These are phyloP conservation scores for Acrobasis suavella DNA, from an alignment of 2,888 invertebrate species.

Conservation along the genomic window DNA sequence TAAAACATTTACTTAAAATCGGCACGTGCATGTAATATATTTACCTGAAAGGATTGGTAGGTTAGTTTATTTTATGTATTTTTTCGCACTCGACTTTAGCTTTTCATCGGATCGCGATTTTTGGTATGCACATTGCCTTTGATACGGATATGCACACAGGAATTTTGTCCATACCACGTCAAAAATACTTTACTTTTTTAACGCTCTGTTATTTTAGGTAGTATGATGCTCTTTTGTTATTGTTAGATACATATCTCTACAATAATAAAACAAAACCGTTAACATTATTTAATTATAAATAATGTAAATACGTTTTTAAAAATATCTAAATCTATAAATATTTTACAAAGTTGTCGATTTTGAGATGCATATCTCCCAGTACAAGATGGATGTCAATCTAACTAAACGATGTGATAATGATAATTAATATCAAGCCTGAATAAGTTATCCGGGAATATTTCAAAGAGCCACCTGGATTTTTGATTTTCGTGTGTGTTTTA, in stretches of 20 bases:
- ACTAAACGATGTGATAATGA: no score
- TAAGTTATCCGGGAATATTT: no score
- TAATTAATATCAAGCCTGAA: no score
- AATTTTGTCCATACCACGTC: constrained; percentile 16
- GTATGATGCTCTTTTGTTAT: not conserved
- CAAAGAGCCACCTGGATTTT: no score
- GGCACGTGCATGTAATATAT: no score
- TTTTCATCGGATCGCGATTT: constrained; percentile 14
- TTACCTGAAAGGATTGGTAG: not conserved
- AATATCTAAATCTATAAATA: no score
- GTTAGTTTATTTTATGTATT: constrained; percentile 2
- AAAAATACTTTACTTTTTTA: constrained; percentile 6
- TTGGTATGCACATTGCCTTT: constrained; percentile 12
- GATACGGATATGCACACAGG: constrained; percentile 20
- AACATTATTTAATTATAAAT: no score
- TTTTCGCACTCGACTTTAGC: not conserved
- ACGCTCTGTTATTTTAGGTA: constrained; percentile 12
- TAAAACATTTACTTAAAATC: no score
- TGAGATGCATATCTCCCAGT: no score
- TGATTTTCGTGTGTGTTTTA: no score
- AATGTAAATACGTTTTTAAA: not conserved
- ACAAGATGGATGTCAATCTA: no score
- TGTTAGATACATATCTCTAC: not conserved
- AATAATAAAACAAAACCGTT: not conserved
- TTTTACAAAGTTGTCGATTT: no score